A percentile compares a stretch with the other conserved stretches of the same genome.
Conservation (phyloP, 2,888 invertebrate species). For the Heliconius cydno region DNA sequence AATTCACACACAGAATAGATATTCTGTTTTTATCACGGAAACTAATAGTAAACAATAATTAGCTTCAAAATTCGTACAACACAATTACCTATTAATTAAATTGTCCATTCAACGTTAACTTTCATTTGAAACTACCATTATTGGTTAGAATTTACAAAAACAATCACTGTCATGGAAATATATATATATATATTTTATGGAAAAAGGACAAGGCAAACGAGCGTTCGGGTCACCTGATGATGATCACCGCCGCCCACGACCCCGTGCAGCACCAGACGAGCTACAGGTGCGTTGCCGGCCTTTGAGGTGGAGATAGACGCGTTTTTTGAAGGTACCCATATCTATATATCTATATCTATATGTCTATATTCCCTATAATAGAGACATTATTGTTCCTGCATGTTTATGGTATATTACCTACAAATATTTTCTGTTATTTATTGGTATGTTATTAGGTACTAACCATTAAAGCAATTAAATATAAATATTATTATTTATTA, state of each 20-base stretch:
- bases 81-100: not conserved
- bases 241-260: no score
- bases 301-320: no score
- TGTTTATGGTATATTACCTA: not conserved
- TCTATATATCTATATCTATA: no score
- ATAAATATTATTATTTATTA: no score
- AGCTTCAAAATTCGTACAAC: not conserved
- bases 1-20: no score
- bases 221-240: no score
- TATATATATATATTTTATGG: no score
- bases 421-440: not conserved
- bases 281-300: no score
- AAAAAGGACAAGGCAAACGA: no score
- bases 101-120: not conserved
- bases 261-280: no score
- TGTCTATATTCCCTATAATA: not conserved
- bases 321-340: no score
- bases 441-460: not conserved
- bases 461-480: no score
- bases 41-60: not conserved
- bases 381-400: not conserved
- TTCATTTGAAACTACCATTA: not conserved
- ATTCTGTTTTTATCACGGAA: not conserved
- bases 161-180: not conserved
- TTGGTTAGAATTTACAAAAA: not conserved